These are phyloP conservation scores for Esox masquinongy DNA, from an alignment of 2,797 vertebrate species.

Conservation along the genomic window DNA sequence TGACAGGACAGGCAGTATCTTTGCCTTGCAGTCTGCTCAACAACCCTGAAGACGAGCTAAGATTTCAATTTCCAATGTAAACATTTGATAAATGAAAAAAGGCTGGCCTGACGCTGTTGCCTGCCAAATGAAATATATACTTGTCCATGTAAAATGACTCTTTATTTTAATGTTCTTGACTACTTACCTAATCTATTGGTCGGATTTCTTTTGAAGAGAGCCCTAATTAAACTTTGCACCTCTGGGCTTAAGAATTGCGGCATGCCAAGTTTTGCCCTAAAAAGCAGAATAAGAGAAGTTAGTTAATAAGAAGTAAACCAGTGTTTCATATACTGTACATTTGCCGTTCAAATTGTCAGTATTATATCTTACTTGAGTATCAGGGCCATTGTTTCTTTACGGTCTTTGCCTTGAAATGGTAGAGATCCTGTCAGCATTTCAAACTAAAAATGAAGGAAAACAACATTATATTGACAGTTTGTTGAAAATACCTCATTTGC, in stretches of 20 bases:
- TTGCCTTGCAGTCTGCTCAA: neutral
- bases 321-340: neutral
- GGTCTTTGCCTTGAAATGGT: constrained; percentile 97
- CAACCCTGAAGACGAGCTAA: too few relatives aligned
- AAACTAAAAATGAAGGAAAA: constrained; percentile 74
- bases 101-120: neutral
- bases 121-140: neutral
- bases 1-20: neutral
- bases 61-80: neutral
- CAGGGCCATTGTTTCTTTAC: constrained; percentile 97
- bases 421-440: constrained; percentile 97
- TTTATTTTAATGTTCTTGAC: neutral
- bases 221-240: constrained; percentile 92
- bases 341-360: neutral
- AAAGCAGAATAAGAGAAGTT: constrained; percentile 22
- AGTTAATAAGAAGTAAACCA: neutral
- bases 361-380: constrained; percentile 90
- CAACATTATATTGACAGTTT: neutral
- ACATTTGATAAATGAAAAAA: neutral
- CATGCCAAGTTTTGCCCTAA: constrained; percentile 96
- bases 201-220: constrained; percentile 97
- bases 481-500: too few relatives aligned
- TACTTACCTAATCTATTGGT: constrained; percentile 88
- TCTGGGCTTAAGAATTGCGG: constrained; percentile 93
- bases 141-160: neutral